Evolutionary conservation across 2,113 vertebrate species (phyloP), one percentile per base, ranked within the genome.

Genomic region (Bostrychus sinensis): DNA sequence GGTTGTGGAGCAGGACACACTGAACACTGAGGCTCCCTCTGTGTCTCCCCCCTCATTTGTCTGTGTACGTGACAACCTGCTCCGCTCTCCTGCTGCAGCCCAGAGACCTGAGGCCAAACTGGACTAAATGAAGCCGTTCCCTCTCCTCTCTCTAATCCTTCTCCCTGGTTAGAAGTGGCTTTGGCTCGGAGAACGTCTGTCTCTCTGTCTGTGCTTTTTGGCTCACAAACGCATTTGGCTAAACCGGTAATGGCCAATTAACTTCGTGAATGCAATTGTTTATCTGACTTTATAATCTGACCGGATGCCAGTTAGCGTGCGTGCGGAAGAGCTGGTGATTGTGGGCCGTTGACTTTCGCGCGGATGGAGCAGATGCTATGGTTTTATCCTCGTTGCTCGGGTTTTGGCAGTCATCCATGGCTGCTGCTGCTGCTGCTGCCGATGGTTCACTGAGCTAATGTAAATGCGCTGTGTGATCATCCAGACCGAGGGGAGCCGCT

Each of bases 251-350:
- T 77, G 67, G 73, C 68, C 80, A 84, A 88, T 89, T 86, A 81
- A 75, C 74, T 78, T 42, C 59, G 65, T 66, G 62, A 78, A 82
- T 81, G 60, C 71, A 62, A 85, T 75, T 83, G 83, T 90, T 88
- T 87, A 78, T 85, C 83, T 80, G 78, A 83, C 76, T 88, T 84
- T 79, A 77, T 79, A 72, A 81, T 81, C 74, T 76, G 83, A 79
- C 43, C 30, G 38, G 10, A 68, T 65, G 74, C 67, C 83, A 65
- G 72, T 75, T 56, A 55, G 66, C 60, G 51, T 73, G 38, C 30
- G 60, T 43, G 62, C 55, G 45, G 22, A 30, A 8, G 48, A 25
- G 23, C 76, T 51, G 46, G 39, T 56, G 69, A 60, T 51, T 64
- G 17, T 66, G 51, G 16, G 72, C 64, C 19, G 45, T 63, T 6